These are phyloP conservation scores for Vimba vimba DNA, from an alignment of 2,113 vertebrate genomes.

Conservation along the genomic window DNA sequence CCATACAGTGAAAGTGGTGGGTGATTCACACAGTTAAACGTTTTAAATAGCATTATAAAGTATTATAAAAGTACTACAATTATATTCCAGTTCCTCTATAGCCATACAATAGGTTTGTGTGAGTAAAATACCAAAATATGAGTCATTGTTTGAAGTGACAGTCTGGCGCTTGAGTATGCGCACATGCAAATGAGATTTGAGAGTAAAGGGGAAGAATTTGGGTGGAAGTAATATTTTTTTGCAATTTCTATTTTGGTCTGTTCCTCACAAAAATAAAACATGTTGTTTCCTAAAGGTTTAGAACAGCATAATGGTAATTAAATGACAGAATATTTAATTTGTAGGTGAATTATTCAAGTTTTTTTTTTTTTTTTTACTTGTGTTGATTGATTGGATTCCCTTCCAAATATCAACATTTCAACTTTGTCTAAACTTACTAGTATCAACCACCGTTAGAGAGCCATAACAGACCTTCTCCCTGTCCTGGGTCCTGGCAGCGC, in stretches of 20 bases:
- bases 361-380: not conserved
- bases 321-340: not conserved
- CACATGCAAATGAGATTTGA: not conserved
- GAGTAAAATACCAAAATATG: not conserved
- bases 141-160: not conserved
- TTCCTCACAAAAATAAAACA: not conserved
- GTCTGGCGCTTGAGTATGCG: not conserved
- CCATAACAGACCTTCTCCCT: not conserved
- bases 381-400: not conserved
- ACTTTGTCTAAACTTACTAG: not conserved
- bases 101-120: not conserved
- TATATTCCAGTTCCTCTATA: not conserved
- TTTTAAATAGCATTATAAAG: not conserved
- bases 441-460: not conserved
- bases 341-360: not conserved
- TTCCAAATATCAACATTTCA: conserved; percentile 8
- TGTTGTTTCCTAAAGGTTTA: not conserved
- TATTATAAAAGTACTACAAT: not conserved
- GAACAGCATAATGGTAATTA: conserved; percentile 3
- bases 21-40: not conserved
- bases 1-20: not conserved
- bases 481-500: not conserved
- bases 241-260: not conserved
- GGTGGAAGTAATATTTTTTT: not conserved
- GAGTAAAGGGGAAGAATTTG: not conserved